Evolutionary conservation across 2,113 vertebrate genomes (phyloP).

Genomic region (Tiliqua scincoides): DNA sequence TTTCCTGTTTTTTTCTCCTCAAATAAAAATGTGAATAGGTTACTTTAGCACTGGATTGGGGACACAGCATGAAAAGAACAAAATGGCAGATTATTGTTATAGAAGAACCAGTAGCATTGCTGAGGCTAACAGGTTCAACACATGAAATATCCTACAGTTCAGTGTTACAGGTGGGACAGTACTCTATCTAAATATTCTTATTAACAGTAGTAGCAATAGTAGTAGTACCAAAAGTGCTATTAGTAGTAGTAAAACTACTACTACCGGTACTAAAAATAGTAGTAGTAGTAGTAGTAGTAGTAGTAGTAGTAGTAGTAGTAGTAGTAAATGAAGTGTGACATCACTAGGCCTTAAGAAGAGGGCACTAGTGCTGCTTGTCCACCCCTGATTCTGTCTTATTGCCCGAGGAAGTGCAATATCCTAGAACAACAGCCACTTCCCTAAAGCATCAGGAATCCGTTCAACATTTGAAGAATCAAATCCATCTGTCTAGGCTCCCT

Average conservation of each 20-base stretch:
- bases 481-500: not conserved
- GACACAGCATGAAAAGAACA: not conserved
- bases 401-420: not conserved
- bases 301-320: no score
- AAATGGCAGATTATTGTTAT: not conserved
- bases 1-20: not conserved
- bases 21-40: not conserved
- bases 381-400: not conserved
- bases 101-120: not conserved
- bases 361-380: no score
- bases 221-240: no score
- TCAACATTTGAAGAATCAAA: not conserved
- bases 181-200: no score
- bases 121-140: not conserved
- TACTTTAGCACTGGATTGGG: not conserved
- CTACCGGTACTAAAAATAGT: no score
- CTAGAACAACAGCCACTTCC: not conserved
- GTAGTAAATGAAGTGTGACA: no score
- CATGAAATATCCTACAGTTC: not conserved
- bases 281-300: no score
- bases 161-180: not conserved
- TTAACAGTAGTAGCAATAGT: no score
- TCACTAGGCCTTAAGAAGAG: no score
- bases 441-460: not conserved
- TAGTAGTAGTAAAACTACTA: no score